Evolutionary conservation across 2,113 vertebrate genomes (phyloP), one percentile per base, ranked within the genome.

Genomic region (Typhlomys cinereus): DNA sequence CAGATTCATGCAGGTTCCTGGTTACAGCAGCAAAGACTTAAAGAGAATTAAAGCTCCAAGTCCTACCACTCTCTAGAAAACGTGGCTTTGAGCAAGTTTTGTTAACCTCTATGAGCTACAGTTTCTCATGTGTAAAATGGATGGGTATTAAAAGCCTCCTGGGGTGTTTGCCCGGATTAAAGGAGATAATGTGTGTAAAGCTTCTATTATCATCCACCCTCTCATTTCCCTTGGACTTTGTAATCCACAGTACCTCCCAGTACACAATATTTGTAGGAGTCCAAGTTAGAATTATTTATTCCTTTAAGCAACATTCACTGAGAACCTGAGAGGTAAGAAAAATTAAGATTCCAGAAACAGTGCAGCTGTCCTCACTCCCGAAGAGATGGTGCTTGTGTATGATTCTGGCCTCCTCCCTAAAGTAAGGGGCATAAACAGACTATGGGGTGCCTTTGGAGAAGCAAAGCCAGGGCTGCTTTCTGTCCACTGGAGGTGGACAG

Each of bases 91-190:
- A 57, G 23, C 7, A 91, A 81, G 25, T 36, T 76, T 70, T 92
- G 80, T 39, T n/a, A 48, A 80, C 27, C 46, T 86, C 62, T 92
- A 29, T 89, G 39, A 84, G 31, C 54, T 79, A 54, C 0, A 57
- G 50, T 69, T 79, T n/a, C 59, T 89, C 27, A 54, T 36, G 13
- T 67, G 13, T 85, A 67, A 91, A 91, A 79, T 25, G 12, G 25
- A 85, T 85, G 25, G 31, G 36, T 86, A 62, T 82, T 93, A 87
- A 90, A 89, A 93, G 69, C 70, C 39, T 66, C 81, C 50, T 12
- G 4, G 34, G 36, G 17, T 87, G 17, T 18, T n/a, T 52, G 44
- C 15, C 52, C 13, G 27, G 11, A 84, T 85, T 81, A 90, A 84
- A 89, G 54, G 39, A 84, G 41, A 73, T 69, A 57, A 79, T 57